Evolutionary conservation across 2,888 invertebrate genomes (phyloP).

Genomic region (Nysson spinosus): DNA sequence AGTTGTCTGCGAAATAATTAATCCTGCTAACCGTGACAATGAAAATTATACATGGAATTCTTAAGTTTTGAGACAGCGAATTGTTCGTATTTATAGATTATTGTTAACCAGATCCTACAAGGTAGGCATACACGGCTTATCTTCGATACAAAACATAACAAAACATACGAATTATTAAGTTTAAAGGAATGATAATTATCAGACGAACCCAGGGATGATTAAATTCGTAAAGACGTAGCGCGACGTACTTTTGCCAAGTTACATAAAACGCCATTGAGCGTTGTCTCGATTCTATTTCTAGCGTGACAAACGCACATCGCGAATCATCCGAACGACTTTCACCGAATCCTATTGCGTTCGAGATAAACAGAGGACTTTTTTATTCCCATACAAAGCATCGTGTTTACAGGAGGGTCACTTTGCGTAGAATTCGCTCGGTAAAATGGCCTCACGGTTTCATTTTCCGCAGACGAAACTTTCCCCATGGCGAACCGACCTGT

Average conservation of each 20-base stretch:
- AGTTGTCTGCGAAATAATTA: no score
- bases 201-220: no score
- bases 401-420: background rate
- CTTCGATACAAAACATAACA: no score
- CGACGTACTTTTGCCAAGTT: slow-evolving; percentile 36
- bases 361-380: slow-evolving; percentile 6
- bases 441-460: slow-evolving; percentile 21
- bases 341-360: slow-evolving; percentile 40
- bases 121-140: no score
- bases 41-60: no score
- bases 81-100: no score
- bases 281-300: slow-evolving; percentile 52
- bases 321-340: slow-evolving; percentile 49
- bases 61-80: no score
- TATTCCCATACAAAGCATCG: slow-evolving; percentile 1
- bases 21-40: no score
- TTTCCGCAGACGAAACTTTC: slow-evolving; percentile 20
- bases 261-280: slow-evolving; percentile 50
- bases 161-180: no score
- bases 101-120: no score
- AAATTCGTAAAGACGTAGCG: slow-evolving; percentile 13
- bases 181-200: no score
- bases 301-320: slow-evolving; percentile 31
- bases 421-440: background rate
- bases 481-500: slow-evolving; percentile 5